Evolutionary conservation across 2,797 vertebrate genomes (phyloP).

Genomic region (Eulemur mongoz): DNA sequence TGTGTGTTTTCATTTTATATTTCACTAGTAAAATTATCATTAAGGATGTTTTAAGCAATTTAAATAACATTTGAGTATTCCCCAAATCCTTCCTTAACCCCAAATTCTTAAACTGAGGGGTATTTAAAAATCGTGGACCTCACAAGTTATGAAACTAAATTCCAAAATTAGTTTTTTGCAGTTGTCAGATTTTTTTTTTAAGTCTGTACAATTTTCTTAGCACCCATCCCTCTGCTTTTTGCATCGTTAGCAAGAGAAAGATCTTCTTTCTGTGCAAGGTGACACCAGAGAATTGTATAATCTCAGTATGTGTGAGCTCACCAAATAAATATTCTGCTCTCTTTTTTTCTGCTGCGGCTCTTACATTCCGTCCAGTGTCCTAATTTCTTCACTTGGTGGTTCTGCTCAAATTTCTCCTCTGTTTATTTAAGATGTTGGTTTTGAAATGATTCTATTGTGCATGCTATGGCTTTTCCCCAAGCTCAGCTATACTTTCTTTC

Average conservation of each 20-base stretch:
- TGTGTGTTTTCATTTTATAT: background rate
- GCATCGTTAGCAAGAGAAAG: conserved; percentile 43
- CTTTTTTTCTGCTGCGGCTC: background rate
- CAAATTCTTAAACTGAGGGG: background rate
- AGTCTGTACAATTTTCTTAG: background rate
- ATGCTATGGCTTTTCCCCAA: conserved; percentile 62
- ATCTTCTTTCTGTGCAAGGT: background rate
- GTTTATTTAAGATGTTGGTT: conserved; percentile 63
- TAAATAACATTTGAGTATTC: background rate
- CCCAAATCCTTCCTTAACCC: background rate
- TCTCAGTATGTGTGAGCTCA: background rate
- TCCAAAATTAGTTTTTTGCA: background rate
- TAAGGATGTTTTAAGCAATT: background rate
- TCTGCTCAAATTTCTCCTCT: conserved; percentile 68
- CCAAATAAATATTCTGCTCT: conserved; percentile 53
- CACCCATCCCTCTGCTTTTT: background rate
- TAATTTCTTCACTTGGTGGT: conserved; percentile 38
- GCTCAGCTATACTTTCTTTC: conserved; percentile 65
- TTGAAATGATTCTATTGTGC: conserved; percentile 21
- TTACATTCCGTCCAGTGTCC: conserved; percentile 63
- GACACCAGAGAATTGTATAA: conserved; percentile 7
- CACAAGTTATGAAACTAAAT: background rate
- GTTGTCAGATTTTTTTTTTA: conserved; percentile 21
- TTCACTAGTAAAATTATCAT: conserved; percentile 1
- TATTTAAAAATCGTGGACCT: background rate